A percentile compares a stretch with the other conserved stretches of the same genome.
These are phyloP conservation scores for Dinomys branickii DNA, from an alignment of 2,113 vertebrate species.

Conservation along the genomic window DNA sequence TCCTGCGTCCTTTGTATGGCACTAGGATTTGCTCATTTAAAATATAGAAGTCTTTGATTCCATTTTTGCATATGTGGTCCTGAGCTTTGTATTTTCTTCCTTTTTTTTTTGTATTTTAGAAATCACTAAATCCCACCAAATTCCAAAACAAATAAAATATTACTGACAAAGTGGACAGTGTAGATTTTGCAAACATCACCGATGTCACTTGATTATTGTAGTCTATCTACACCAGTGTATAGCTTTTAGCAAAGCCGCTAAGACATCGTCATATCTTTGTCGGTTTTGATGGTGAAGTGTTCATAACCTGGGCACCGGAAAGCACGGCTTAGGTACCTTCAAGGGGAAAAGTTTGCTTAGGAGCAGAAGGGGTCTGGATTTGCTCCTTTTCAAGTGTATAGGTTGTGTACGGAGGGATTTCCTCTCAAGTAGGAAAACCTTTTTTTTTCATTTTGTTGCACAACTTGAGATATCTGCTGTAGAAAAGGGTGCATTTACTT, in stretches of 20 bases:
- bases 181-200: conserved; percentile 62
- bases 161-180: conserved; percentile 60
- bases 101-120: not conserved
- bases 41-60: not conserved
- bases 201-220: conserved; percentile 68
- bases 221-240: conserved; percentile 69
- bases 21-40: not conserved
- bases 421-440: conserved; percentile 48
- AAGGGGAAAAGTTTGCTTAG: not conserved
- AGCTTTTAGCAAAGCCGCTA: conserved; percentile 67
- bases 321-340: conserved; percentile 40
- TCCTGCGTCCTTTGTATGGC: not conserved
- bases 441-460: not conserved
- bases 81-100: not conserved
- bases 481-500: not conserved
- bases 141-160: conserved; percentile 40
- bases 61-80: not conserved
- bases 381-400: conserved; percentile 32
- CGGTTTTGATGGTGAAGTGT: conserved; percentile 72
- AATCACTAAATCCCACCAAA: not conserved
- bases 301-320: conserved; percentile 62
- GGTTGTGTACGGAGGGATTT: not conserved
- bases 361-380: not conserved
- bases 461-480: not conserved
- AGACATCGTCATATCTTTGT: conserved; percentile 75